Conservation (phyloP, 2,113 vertebrate species). For the Corythaeola cristata region DNA sequence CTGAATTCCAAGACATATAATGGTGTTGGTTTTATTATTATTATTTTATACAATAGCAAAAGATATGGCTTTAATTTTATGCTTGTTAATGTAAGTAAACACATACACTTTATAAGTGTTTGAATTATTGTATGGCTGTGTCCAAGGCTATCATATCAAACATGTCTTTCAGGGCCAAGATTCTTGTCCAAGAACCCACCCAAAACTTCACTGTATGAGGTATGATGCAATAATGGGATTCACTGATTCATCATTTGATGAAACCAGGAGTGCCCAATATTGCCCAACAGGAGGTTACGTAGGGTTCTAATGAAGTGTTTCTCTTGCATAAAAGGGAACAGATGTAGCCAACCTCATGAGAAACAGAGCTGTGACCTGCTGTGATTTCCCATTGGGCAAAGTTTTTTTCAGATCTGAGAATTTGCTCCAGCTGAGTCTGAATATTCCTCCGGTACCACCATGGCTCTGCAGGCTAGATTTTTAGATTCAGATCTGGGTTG, state of each 20-base stretch:
- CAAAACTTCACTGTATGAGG: constrained; percentile 26
- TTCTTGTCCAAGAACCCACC: constrained; percentile 36
- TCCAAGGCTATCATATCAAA: constrained; percentile 23
- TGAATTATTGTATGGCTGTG: background rate
- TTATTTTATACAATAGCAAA: background rate
- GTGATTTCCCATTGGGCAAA: constrained; percentile 31
- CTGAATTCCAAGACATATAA: background rate
- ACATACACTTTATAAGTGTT: background rate
- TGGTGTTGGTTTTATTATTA: background rate
- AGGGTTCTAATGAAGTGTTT: constrained; percentile 46
- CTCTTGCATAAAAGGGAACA: constrained; percentile 51
- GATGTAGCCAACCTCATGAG: constrained; percentile 53
- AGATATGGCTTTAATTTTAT: background rate
- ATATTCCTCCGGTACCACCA: constrained; percentile 14
- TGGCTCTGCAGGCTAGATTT: background rate
- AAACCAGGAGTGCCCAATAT: constrained; percentile 52
- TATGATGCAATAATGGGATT: constrained; percentile 57
- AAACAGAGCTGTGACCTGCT: constrained; percentile 39
- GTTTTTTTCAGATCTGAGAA: constrained; percentile 21
- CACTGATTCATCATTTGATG: constrained; percentile 46
- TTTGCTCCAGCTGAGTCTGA: constrained; percentile 10
- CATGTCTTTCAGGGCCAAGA: background rate
- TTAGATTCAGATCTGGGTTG: constrained; percentile 24
- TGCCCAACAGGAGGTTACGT: constrained; percentile 49
- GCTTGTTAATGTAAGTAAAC: background rate